Evolutionary conservation across 2,113 vertebrate species (phyloP), one percentile per base, ranked within the genome.

Genomic region (Hippoglossus stenolepis): DNA sequence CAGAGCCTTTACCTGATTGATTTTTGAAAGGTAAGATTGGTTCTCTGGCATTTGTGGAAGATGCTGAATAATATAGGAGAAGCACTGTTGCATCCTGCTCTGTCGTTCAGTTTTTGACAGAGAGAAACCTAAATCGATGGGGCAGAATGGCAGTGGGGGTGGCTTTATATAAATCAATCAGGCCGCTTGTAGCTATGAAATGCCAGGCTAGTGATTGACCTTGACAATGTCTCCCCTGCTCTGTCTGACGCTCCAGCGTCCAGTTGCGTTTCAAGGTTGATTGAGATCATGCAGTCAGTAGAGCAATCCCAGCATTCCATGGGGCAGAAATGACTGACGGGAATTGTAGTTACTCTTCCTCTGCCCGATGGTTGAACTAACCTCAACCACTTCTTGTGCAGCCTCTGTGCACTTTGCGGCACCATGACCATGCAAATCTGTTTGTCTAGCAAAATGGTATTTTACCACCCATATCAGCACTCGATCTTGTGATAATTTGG

Each of bases 101-200:
- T 85, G 77, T 84, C 79, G 38, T 73, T 82, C 60, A 68, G 58
- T 82, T 90, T 88, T 84, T 6, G 54, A 85, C 85, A 75, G 65
- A 84, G 72, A 80, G 84, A 77, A 87, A 65, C 82, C 84, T 85
- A 80, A 93, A 89, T 91, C 90, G 70, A 91, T 90, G 78, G 72
- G 88, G 86, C 88, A 90, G 81, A 86, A 87, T 68, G 80, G 73
- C 73, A 80, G 73, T 0, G 31, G 69, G 59, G 59, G 14, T 21
- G 77, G 79, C 60, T 80, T 85, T 82, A 75, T 90, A 85, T 79
- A 80, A 85, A 92, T 93, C 89, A 89, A 92, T 92, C 85, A 61
- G 78, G 80, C 78, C 61, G 84, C 84, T 85, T 79, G 77, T 77
- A 87, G 88, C 89, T 73, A 85, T 79, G 83, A 83, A 83, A 81